phyloP scores from a whole-genome alignment of 2,888 invertebrate species.

The Philaethria dido region DNA sequence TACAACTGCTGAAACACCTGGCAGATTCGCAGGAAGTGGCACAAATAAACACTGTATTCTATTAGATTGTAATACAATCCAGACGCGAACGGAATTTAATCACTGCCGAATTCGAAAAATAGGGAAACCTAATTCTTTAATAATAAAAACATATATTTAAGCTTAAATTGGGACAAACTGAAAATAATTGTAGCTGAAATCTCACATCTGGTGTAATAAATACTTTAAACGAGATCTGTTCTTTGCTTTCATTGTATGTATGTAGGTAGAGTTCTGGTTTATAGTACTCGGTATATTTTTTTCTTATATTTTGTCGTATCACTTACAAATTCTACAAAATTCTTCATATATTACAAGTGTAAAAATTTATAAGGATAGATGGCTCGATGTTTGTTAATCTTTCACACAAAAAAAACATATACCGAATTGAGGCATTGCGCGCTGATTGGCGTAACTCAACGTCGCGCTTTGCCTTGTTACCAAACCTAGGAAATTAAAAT shows the following conservation, averaged over 20 bases:
- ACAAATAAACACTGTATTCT: slow-evolving; percentile 3
- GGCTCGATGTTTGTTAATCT: no score
- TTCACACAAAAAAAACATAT: no score
- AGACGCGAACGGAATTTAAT: not conserved
- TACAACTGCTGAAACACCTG: not conserved
- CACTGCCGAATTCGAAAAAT: not conserved
- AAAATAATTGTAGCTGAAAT: not conserved
- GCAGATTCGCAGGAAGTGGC: slow-evolving; percentile 2
- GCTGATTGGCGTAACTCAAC: no score
- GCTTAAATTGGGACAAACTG: not conserved
- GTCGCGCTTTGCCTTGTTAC: no score
- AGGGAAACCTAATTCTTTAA: not conserved
- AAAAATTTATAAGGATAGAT: no score
- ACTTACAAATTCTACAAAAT: no score
- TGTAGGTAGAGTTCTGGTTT: no score
- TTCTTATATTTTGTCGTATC: no score
- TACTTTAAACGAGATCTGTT: not conserved
- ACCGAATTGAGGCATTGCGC: no score
- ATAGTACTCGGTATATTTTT: no score
- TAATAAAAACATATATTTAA: slow-evolving; percentile 4
- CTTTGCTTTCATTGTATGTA: not conserved
- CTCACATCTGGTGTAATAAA: slow-evolving; percentile 5
- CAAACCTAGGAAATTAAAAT: no score
- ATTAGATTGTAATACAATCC: slow-evolving; percentile 7
- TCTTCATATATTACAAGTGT: no score